A percentile compares a stretch with the other conserved stretches of the same genome.
These are phyloP conservation scores for Ericerus pela DNA, from an alignment of 1,140 invertebrate species.

Conservation along the genomic window DNA sequence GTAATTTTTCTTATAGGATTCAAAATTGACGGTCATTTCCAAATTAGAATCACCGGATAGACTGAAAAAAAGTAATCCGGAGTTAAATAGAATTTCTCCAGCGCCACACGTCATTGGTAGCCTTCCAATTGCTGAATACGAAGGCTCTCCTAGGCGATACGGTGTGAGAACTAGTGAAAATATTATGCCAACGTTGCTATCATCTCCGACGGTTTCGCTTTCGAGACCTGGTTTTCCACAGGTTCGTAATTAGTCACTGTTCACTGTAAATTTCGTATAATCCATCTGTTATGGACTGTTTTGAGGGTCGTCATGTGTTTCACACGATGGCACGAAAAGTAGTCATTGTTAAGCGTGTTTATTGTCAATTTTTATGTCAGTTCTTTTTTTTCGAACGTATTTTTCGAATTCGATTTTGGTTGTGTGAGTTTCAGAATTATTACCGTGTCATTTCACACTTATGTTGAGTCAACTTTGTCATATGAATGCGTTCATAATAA, in stretches of 20 bases:
- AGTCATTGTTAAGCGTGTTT: too few relatives aligned
- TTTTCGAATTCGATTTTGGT: neutral
- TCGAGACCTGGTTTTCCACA: conserved; percentile 54
- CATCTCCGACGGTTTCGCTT: conserved; percentile 47
- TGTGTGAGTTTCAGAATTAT: too few relatives aligned
- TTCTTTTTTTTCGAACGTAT: neutral
- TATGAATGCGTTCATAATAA: neutral
- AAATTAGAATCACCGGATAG: neutral
- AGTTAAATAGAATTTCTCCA: neutral
- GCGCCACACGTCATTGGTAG: conserved; percentile 63
- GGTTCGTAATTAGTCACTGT: too few relatives aligned
- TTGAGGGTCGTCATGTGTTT: too few relatives aligned
- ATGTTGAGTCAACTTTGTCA: too few relatives aligned
- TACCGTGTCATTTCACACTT: too few relatives aligned
- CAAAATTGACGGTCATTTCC: neutral
- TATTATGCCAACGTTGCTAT: conserved; percentile 37
- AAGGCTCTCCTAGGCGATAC: conserved; percentile 75
- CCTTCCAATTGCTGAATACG: conserved; percentile 77
- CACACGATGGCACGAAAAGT: too few relatives aligned
- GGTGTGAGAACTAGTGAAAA: conserved; percentile 38
- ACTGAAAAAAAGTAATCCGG: conserved; percentile 3
- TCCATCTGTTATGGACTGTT: too few relatives aligned
- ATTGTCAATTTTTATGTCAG: too few relatives aligned
- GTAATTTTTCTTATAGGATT: neutral
- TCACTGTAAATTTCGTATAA: too few relatives aligned